A percentile compares a stretch with the other conserved stretches of the same genome.
These are phyloP conservation scores for Holotrichia oblita DNA, from an alignment of 1,140 invertebrate genomes.

Conservation along the genomic window DNA sequence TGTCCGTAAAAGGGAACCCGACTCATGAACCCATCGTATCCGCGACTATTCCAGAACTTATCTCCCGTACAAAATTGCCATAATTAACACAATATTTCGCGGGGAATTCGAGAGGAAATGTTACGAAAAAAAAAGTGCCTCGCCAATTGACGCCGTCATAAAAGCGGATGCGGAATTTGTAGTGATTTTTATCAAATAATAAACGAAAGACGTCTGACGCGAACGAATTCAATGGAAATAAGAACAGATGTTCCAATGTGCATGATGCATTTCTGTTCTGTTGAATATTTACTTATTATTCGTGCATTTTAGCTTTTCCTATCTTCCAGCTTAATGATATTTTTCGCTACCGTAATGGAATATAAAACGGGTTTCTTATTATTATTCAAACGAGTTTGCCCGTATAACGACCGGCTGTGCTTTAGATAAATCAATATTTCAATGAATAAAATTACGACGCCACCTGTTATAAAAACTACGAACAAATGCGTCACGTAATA, in stretches of 20 bases:
- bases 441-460: conserved; percentile 1
- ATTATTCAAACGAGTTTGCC: conserved; percentile 8
- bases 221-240: conserved; percentile 12
- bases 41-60: not conserved
- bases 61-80: not conserved
- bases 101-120: not conserved
- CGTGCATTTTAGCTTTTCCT: conserved; percentile 1
- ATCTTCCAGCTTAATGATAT: conserved; percentile 20
- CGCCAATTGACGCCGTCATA: not conserved
- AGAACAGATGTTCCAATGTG: conserved; percentile 1
- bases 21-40: not conserved
- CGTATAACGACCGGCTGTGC: not conserved
- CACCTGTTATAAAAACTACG: not conserved
- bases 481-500: not conserved
- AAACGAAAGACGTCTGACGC: not conserved
- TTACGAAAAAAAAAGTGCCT: not conserved
- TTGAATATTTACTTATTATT: conserved; percentile 9
- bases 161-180: not conserved
- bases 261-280: not conserved
- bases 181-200: conserved; percentile 4
- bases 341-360: conserved; percentile 1
- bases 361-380: conserved; percentile 17
- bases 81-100: conserved; percentile 4
- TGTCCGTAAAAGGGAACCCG: conserved; percentile 6
- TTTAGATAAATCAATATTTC: conserved; percentile 13